phyloP scores from a whole-genome alignment of 1,140 invertebrate species.

The Sarcophaga peregrina region DNA sequence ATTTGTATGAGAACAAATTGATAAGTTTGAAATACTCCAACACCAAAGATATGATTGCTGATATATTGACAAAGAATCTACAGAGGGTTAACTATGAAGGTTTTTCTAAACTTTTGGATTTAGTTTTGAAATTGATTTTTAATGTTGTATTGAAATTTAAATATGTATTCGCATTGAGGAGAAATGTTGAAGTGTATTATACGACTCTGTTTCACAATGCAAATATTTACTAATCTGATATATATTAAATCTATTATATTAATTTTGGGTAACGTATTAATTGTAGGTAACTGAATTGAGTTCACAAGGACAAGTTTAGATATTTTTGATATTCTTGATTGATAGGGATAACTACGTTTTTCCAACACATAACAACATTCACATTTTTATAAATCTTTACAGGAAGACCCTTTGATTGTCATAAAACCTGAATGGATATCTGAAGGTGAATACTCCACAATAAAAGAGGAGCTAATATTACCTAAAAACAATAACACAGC shows the following conservation, averaged over 20 bases:
- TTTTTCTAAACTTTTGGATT: constrained; percentile 9
- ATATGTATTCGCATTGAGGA: not conserved
- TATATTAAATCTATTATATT: too few relatives aligned
- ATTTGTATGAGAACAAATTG: constrained; percentile 41
- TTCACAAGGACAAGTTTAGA: not conserved
- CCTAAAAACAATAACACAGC: not conserved
- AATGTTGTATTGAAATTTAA: not conserved
- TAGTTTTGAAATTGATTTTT: not conserved
- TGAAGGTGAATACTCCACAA: not conserved
- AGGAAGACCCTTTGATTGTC: not conserved
- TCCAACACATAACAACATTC: too few relatives aligned
- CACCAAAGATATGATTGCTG: constrained; percentile 48
- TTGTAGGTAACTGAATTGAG: too few relatives aligned
- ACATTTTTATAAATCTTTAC: too few relatives aligned
- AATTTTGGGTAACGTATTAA: too few relatives aligned
- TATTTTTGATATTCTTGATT: not conserved
- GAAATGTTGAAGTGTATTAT: not conserved
- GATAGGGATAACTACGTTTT: not conserved
- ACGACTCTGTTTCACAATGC: too few relatives aligned
- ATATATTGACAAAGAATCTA: constrained; percentile 51
- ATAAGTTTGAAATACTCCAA: constrained; percentile 48
- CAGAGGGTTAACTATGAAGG: constrained; percentile 30
- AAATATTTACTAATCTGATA: too few relatives aligned
- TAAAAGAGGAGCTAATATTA: not conserved
- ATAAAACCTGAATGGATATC: not conserved